Base-by-base conservation (phyloP, 2,797 vertebrate species). In the Artibeus lituratus region DNA sequence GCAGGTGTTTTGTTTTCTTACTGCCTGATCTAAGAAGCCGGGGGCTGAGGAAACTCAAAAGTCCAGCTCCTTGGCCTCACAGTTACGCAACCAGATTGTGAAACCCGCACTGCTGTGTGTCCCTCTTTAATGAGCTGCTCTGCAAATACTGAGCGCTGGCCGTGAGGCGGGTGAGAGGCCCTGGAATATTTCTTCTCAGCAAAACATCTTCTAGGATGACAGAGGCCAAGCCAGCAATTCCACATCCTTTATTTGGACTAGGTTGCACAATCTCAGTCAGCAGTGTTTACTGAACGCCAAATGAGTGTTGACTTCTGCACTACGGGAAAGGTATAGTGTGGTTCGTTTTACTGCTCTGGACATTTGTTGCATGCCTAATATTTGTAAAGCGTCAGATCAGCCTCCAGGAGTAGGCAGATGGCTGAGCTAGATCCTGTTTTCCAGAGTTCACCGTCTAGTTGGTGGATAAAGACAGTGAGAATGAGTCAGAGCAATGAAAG, bases 141-240 rank as follows among this genome's bases (percentile, higher is more conserved):
- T 29, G 73, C 55, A 84, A 62, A 81, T 15, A 53, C 44, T 37
- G 15, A 85, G 47, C 39, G 42, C 81, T 72, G 74, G 55, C 15
- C 14, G 21, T 32, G n/a, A 42, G 44, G 29, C 57, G 73, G n/a
- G 59, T 53, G 29, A 83, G 87, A 90, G 55, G 47, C 84, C 69
- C 57, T 77, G 44, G 73, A 80, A 78, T 90, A 90, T 53, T 59
- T 82, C 80, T 93, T 82, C 81, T 96, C 85, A 95, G 97, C 77
- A 86, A n/a, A 90, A 59, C 6, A 11, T 51, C 77, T 85, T 59
- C 69, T 67, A 44, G 26, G 49, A 53, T 42, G 67, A 65, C 44
- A 55, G 89, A 53, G 67, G 59, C 85, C 42, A 44, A 82, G 77
- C 77, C 85, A 92, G 73, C 59, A 76, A 67, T 88, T 55, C 85